A percentile compares a stretch with the other conserved stretches of the same genome.
phyloP scores from a whole-genome alignment of 2,113 vertebrate genomes.

The Chrysemys picta region DNA sequence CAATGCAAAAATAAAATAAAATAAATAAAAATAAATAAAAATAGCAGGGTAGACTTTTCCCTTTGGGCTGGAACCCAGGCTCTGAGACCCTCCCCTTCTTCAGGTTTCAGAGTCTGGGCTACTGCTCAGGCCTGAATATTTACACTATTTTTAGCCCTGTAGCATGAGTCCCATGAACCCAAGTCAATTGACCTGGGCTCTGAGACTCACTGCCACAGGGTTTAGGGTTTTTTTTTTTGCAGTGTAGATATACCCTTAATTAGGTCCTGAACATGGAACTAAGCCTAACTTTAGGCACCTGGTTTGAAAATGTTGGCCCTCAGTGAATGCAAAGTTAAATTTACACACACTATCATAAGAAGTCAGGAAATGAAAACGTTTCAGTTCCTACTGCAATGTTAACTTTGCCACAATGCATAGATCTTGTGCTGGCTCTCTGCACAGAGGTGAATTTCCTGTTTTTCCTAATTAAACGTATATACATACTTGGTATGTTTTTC shows the following conservation, averaged over 20 bases:
- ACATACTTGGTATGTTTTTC: slow-evolving; percentile 29
- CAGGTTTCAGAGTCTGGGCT: not conserved
- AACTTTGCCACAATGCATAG: not conserved
- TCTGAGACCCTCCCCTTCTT: not conserved
- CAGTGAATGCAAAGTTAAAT: slow-evolving; percentile 43
- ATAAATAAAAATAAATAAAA: not conserved
- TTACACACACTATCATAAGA: slow-evolving; percentile 46
- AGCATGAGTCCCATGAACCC: not conserved
- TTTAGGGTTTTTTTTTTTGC: not conserved
- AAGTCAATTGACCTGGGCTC: not conserved
- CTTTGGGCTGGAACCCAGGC: not conserved
- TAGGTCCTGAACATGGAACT: slow-evolving; percentile 18
- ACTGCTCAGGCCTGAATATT: not conserved
- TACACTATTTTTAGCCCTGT: not conserved
- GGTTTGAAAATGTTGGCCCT: slow-evolving; percentile 42
- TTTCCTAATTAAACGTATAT: slow-evolving; percentile 54
- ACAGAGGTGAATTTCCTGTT: slow-evolving; percentile 57
- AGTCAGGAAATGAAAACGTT: slow-evolving; percentile 51
- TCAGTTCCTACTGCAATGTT: slow-evolving; percentile 26
- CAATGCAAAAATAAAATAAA: not conserved
- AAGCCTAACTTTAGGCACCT: slow-evolving; percentile 25
- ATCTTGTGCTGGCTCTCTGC: slow-evolving; percentile 37
- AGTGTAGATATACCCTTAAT: not conserved
- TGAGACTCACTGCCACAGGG: not conserved
- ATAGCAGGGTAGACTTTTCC: not conserved